A percentile compares a stretch with the other conserved stretches of the same genome.
These are phyloP conservation scores for Corydoras maculifer DNA, from an alignment of 2,113 vertebrate species.

Conservation along the genomic window DNA sequence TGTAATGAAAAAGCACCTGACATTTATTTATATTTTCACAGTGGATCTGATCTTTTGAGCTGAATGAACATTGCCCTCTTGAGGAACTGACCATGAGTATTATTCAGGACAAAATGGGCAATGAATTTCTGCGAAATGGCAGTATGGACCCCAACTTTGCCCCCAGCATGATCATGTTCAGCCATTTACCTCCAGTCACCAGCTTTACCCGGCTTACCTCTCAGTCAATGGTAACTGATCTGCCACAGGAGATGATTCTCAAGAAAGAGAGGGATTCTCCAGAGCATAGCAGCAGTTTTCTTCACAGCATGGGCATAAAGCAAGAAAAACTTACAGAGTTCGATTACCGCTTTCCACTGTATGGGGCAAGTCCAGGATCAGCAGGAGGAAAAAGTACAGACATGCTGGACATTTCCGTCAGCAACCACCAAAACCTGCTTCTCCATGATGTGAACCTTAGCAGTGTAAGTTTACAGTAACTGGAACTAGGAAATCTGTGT, in stretches of 20 bases:
- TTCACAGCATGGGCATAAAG: slow-evolving; percentile 90
- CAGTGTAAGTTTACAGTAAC: slow-evolving; percentile 55
- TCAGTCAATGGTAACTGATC: slow-evolving; percentile 73
- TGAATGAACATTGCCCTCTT: slow-evolving; percentile 49
- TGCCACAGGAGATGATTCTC: slow-evolving; percentile 87
- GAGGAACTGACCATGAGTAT: slow-evolving; percentile 68
- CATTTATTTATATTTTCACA: slow-evolving; percentile 35
- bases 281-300: slow-evolving; percentile 73
- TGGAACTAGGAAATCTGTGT: slow-evolving; percentile 43
- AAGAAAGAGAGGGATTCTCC: slow-evolving; percentile 87
- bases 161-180: slow-evolving; percentile 92
- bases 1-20: neutral
- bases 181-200: slow-evolving; percentile 92
- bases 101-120: slow-evolving; percentile 84
- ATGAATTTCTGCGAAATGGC: slow-evolving; percentile 83
- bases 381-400: slow-evolving; percentile 66
- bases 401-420: slow-evolving; percentile 74
- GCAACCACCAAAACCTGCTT: slow-evolving; percentile 74
- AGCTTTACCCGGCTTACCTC: slow-evolving; percentile 89
- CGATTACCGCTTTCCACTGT: slow-evolving; percentile 71
- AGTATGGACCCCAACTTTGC: slow-evolving; percentile 90
- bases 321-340: slow-evolving; percentile 88
- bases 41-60: slow-evolving; percentile 42
- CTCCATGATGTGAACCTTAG: slow-evolving; percentile 85
- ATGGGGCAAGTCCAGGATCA: slow-evolving; percentile 65